A percentile compares a stretch with the other conserved stretches of the same genome.
phyloP scores from a whole-genome alignment of 92 coral and sea anemone species.

The Pocillopora meandrina region DNA sequence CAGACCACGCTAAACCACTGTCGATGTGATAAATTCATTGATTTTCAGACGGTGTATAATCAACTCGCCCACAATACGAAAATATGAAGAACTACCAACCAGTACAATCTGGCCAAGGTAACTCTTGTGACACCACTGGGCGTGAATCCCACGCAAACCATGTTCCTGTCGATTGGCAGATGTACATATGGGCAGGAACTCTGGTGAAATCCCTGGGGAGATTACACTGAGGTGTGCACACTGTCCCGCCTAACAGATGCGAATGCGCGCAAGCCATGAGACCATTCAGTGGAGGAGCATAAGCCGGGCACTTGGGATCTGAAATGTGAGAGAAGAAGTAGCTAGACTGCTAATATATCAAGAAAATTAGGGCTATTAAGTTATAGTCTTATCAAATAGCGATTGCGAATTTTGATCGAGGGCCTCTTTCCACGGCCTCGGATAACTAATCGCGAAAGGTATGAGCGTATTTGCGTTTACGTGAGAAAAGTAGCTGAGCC shows the following conservation, averaged over 20 bases:
- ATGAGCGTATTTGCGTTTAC: too few species aligned
- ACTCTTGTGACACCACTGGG: constrained; percentile 36
- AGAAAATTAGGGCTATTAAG: too few species aligned
- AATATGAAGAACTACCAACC: constrained; percentile 37
- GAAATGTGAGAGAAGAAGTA: not conserved
- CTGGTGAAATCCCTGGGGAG: constrained; percentile 76
- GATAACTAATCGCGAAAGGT: too few species aligned
- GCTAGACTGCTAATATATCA: not conserved
- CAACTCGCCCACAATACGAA: not conserved
- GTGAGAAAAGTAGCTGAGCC: too few species aligned
- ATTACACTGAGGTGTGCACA: constrained; percentile 67
- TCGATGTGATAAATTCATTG: not conserved
- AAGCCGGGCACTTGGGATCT: constrained; percentile 60
- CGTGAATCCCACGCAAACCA: constrained; percentile 66
- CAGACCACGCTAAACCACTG: too few species aligned
- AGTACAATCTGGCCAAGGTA: constrained; percentile 98
- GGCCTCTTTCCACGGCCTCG: too few species aligned
- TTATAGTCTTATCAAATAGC: too few species aligned
- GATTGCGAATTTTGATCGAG: too few species aligned
- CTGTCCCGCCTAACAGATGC: constrained; percentile 42
- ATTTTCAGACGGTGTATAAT: not conserved
- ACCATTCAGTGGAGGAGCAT: constrained; percentile 85
- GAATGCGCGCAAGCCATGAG: constrained; percentile 40
- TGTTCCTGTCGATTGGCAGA: constrained; percentile 56
- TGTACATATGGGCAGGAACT: constrained; percentile 70